Base-by-base conservation (phyloP, 92 coral and sea anemone genomes). In the Parazoanthus swiftii region DNA sequence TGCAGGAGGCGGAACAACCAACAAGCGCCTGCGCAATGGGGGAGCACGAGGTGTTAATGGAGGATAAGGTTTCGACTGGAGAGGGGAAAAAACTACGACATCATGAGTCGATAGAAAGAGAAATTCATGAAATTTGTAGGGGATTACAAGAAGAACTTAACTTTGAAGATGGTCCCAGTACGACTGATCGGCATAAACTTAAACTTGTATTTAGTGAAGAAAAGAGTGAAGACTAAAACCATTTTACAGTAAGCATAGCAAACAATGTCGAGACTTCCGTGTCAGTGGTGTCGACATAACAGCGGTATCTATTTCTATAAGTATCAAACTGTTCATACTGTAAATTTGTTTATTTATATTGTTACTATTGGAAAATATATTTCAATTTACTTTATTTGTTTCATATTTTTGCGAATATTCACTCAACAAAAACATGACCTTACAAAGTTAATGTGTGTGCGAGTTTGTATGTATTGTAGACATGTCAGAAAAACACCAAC, bases 81-180 rank as follows among this genome's bases (percentile, higher is more conserved):
- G 87, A 84, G 25, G 48, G 68, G 1, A 71, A 72, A 35, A 46
- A 48, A 26, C 6, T 36, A 1, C 85, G 68, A 8, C 71, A 36
- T 48, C 15, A 46, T 1, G 78, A 84, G 38, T 84, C 87, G 46
- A 44, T 84, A 84, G 87, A 71, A 10, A 84, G 38, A 72, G 87
- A 84, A 84, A 18, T 84, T 46, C 77, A 71, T 14, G 77, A 84
- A 11, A 84, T 84, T 16, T 84, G 87, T 33, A 44, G 65, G 26
- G 87, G 46, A 44, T 71, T 84, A 54, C 87, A 73, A 36, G 79
- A 71, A 20, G 87, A 84, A 73, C 79, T 84, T 20, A 37, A 70
- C 38, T 84, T 84, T 71, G 79, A 51, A 21, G 85, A 29, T 5
- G 33, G 70, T 16, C 38, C 85, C 13, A 13, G 10, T 33, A 23